Conservation (phyloP, 2,888 invertebrate genomes). For the Lathronympha strigana region DNA sequence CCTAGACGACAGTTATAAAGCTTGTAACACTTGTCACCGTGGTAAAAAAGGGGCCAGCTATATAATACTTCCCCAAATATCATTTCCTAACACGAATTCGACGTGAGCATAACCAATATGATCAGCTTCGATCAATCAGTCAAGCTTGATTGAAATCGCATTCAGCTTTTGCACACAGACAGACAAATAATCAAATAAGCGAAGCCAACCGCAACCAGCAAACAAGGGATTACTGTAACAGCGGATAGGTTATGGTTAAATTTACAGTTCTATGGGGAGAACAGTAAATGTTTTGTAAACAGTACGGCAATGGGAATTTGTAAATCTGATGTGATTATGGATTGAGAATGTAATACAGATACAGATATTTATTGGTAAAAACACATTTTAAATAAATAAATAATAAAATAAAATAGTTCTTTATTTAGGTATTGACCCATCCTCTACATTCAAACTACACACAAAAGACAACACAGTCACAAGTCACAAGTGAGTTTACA, state of each 20-base stretch:
- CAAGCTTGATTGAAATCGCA: constrained; percentile 11
- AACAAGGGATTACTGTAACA: constrained; percentile 28
- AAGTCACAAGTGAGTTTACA: no score
- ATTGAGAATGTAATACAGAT: no score
- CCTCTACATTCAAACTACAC: no score
- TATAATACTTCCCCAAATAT: background rate
- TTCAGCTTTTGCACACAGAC: constrained; percentile 11
- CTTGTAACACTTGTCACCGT: no score
- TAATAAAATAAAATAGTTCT: no score
- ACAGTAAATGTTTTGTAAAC: constrained; percentile 5
- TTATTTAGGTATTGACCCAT: no score
- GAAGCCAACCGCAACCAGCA: constrained; percentile 23
- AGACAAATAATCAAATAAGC: constrained; percentile 27
- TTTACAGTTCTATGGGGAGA: constrained; percentile 15
- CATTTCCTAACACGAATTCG: background rate
- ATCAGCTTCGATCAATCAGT: constrained; percentile 21
- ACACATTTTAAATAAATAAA: no score
- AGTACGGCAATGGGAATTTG: background rate
- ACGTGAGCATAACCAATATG: background rate
- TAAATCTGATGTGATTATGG: no score
- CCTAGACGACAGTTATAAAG: no score
- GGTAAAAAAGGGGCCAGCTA: no score
- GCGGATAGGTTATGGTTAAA: constrained; percentile 29
- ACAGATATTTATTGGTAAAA: no score
- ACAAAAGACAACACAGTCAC: no score